Evolutionary conservation across 1,140 invertebrate species (phyloP), one percentile per base, ranked within the genome.

Genomic region (Harlomillsia oculata): DNA sequence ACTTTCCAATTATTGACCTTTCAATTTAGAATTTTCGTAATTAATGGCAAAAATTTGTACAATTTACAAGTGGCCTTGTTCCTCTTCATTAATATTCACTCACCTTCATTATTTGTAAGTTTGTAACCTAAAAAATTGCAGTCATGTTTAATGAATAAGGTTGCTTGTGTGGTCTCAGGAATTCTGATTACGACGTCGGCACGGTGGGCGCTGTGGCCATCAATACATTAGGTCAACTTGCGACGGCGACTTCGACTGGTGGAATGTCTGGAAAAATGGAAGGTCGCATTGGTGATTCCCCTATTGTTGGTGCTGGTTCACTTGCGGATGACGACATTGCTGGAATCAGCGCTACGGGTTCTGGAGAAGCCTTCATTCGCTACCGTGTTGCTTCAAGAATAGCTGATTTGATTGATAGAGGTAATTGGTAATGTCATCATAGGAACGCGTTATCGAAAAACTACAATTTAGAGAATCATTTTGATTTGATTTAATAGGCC

Each of bases 321-420:
- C 86, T 83, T 72, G 81, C 81, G 39, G 82, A 86, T 68, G 79
- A 85, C 69, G 63, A 71, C 21, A 67, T 79, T 48, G 84, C 82
- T 2, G 83, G 81, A 11, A 80, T 85, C 8, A 87, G 84, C 1
- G 80, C 81, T 2, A 88, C 85, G 28, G 85, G 85, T 13, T 80
- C 84, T 70, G 85, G 85, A 13, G 85, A 88, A 72, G 77, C 81
- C 11, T 85, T 88, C 36, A 75, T 84, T 49, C 80, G 80, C 67
- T 80, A 77, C 55, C 85, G 84, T 72, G 72, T 89, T 9, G 82
- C 86, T n/a, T 80, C 82, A 60, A 75, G 77, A 46, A 83, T 89
- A 40, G 73, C 82, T 13, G 72, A 77, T 56, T 67, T 76, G 6
- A 83, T 89, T 69, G 74, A 80, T 68, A 67, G 73, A 69, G 81